Conservation (phyloP, 1,140 invertebrate species). For the Xylocopa sonorina region DNA sequence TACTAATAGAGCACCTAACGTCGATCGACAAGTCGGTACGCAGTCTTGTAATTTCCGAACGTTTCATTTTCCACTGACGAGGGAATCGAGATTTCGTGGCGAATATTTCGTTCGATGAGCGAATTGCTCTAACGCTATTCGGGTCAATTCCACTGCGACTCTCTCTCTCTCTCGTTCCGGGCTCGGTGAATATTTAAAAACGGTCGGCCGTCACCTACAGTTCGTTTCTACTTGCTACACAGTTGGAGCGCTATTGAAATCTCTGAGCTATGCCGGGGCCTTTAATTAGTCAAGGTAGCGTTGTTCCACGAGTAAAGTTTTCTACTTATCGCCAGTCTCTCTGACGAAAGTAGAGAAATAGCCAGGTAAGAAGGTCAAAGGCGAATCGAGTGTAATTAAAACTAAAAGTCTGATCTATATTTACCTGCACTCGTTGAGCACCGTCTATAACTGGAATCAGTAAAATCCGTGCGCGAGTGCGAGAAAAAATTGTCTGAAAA, state of each 20-base stretch:
- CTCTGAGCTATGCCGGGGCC: background rate
- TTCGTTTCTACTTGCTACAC: background rate
- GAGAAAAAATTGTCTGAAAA: too few species aligned
- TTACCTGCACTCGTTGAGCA: too few species aligned
- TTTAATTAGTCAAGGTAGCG: background rate
- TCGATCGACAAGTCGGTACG: background rate
- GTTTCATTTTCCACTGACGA: background rate
- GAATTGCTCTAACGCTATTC: conserved; percentile 10
- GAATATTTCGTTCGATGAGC: conserved; percentile 2
- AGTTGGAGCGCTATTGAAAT: background rate
- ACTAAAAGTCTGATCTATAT: too few species aligned
- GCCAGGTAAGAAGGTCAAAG: too few species aligned
- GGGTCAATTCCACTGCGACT: too few species aligned
- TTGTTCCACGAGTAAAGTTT: background rate
- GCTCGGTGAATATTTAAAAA: conserved; percentile 1
- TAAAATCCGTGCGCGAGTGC: too few species aligned
- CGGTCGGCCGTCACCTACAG: background rate
- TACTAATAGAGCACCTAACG: conserved; percentile 20
- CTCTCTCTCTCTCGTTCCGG: background rate
- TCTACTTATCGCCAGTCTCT: background rate
- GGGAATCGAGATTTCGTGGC: background rate
- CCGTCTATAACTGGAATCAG: too few species aligned
- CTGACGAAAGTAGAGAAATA: background rate
- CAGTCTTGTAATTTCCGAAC: conserved; percentile 9
- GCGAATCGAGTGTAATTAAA: too few species aligned